Evolutionary conservation across 2,113 vertebrate genomes (phyloP), one percentile per base, ranked within the genome.

Genomic region (Hippocampus mohnikei): DNA sequence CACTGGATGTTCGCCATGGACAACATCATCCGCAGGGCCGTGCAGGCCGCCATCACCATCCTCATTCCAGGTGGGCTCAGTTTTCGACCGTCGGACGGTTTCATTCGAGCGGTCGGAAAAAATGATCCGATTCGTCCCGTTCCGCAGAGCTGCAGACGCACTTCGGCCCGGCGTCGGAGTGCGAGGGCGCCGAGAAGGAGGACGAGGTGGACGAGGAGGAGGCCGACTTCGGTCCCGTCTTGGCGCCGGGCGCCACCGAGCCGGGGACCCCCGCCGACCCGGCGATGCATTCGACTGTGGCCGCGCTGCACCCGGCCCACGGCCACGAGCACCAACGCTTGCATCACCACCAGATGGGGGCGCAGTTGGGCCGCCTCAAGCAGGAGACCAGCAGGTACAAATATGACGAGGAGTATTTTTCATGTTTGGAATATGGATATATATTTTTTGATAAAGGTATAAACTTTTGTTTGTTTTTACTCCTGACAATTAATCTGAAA

Each of bases 1-100:
- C 95, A 98, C 50, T 98, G 95, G 95, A 96, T 98, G 95, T 98
- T 96, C 82, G 95, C 95, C 0, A 97, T 98, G 96, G 95, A 98
- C 79, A 96, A 94, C 87, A 96, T 99, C 83, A 95, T 98, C 85
- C 92, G 94, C 18, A 88, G 92, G 60, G 95, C 96, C 1, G 97
- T 99, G 69, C 95, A 98, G 90, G 94, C 95, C 9, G 96, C 96
- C 0, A 93, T 96, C 78, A 95, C 93, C 77, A 96, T 95, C 83
- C 94, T 98, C 68, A 96, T 94, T 74, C 95, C 96, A 90, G 96
- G 97, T 98, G 66, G 40, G 23, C 5, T 37, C 33, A 37, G 33
- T 37, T 37, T 37, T 7, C 33, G 33, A 37, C 33, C 33, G 33
- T 37, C 6, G 33, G 33, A 37, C 5, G 33, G 33, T 37, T 20